phyloP scores from a whole-genome alignment of 2,113 vertebrate species.

The Cranoglanis bouderius region DNA sequence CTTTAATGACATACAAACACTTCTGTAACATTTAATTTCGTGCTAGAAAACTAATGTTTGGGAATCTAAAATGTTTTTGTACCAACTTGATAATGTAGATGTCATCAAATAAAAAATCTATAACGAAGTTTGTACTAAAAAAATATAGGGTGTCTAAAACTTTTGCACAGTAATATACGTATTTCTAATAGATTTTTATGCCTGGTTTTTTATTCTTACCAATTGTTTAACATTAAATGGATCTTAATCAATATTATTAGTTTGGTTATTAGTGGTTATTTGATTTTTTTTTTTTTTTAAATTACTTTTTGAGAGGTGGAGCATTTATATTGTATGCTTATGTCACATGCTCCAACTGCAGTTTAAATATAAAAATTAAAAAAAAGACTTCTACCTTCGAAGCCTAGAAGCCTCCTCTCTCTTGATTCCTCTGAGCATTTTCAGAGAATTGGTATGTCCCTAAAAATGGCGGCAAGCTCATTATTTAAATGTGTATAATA shows the following conservation, averaged over 20 bases:
- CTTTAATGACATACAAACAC: no score
- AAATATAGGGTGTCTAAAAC: no score
- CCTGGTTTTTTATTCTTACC: neutral
- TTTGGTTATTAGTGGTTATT: neutral
- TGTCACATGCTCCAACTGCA: neutral
- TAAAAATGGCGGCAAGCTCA: neutral
- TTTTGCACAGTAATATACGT: neutral
- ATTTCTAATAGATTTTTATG: neutral
- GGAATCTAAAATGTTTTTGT: no score
- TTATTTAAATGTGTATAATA: neutral
- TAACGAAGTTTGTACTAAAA: no score
- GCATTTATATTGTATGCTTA: no score
- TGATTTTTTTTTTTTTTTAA: neutral
- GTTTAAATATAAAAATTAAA: no score
- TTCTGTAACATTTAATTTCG: no score
- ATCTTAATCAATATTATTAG: neutral
- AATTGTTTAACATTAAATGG: neutral
- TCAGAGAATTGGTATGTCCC: neutral
- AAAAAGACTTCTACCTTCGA: neutral
- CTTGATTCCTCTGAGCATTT: neutral
- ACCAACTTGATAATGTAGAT: no score
- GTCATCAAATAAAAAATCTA: no score
- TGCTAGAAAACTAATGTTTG: no score
- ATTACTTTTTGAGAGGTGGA: neutral
- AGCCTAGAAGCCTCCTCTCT: neutral